A percentile compares a stretch with the other conserved stretches of the same genome.
phyloP scores from a whole-genome alignment of 2,797 vertebrate species.

The Capromys pilorides region DNA sequence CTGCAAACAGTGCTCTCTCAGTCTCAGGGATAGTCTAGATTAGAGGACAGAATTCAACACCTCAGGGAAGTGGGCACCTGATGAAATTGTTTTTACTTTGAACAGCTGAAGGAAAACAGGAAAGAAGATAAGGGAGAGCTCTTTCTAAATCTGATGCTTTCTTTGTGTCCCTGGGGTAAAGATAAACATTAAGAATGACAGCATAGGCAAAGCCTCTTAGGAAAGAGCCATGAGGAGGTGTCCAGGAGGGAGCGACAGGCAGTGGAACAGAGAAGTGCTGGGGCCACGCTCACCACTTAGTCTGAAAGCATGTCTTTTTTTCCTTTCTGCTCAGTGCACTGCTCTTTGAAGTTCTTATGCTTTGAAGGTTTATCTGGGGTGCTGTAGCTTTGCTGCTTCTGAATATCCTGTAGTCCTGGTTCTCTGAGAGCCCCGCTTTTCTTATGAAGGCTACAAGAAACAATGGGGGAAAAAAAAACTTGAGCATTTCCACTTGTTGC shows the following conservation, averaged over 20 bases:
- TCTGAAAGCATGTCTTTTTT: background rate
- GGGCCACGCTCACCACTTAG: background rate
- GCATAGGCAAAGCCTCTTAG: background rate
- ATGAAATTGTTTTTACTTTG: background rate
- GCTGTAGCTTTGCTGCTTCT: background rate
- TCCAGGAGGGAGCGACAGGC: background rate
- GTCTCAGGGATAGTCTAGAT: background rate
- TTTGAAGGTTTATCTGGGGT: background rate
- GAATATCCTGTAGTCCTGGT: background rate
- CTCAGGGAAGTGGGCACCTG: background rate
- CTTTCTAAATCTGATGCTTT: background rate
- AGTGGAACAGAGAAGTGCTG: background rate
- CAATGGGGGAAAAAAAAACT: background rate
- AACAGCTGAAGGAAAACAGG: background rate
- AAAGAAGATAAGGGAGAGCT: background rate
- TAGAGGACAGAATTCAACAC: background rate
- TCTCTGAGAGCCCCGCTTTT: background rate
- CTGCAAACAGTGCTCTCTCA: background rate
- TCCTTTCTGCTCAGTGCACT: background rate
- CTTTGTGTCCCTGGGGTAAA: background rate
- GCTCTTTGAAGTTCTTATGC: background rate
- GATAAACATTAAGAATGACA: conserved; percentile 32
- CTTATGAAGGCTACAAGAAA: background rate
- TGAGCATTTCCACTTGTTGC: background rate
- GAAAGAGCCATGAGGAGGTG: background rate